Evolutionary conservation across 2,113 vertebrate genomes (phyloP), one percentile per base, ranked within the genome.

Genomic region (Pomatostomus ruficeps): DNA sequence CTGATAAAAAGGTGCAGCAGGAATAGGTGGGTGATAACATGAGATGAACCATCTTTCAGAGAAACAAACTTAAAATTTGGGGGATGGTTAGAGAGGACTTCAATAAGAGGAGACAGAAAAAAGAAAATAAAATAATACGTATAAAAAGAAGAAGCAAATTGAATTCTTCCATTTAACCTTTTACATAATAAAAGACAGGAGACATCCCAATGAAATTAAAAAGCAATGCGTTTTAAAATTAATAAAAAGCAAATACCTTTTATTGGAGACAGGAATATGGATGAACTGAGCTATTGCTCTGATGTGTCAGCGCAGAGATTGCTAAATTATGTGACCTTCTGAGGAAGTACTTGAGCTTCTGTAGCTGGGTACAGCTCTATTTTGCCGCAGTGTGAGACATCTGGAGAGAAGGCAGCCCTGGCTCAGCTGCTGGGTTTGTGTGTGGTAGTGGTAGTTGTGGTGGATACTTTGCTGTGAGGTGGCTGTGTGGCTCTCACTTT

Each of bases 141-240:
- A 59, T 54, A 74, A 83, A 90, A 93, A 79, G 45, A 91, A 42
- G 42, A 66, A 77, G 89, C 46, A 96, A 91, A 97, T 89, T 94
- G 38, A 81, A 92, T 97, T 94, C 63, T 82, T 79, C 38, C 40
- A 62, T 83, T 95, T 95, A 95, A 95, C 91, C 89, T 96, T 95
- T 93, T 92, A 83, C 38, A 89, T 93, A 94, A 95, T 94, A 93
- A 95, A 97, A 96, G 94, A 73, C 95, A 88, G 93, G 73, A 95
- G 93, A 85, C 81, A 85, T 82, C 58, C 24, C 45, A 91, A 95
- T 93, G 54, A 89, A 85, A 97, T 95, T 92, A 94, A 82, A 94
- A 91, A 91, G 73, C 42, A 71, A 72, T 92, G 84, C 5, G 0
- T 82, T 95, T 92, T 73, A 95, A 94, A 91, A 95, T 88, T 89